Base-by-base conservation (phyloP, 1,140 invertebrate species). In the Drosophila pruinosa region DNA sequence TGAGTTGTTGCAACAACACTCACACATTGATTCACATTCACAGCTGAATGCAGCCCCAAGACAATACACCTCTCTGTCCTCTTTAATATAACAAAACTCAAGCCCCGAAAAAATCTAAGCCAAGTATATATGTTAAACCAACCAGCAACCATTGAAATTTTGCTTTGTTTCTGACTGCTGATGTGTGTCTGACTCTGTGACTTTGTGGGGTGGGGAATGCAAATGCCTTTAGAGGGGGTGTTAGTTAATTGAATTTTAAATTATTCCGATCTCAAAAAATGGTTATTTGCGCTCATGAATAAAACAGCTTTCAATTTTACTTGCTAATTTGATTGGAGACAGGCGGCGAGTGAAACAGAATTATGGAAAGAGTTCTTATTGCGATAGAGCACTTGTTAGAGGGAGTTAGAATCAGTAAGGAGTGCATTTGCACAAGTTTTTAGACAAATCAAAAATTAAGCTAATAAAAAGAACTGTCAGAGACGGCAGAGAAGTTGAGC, bases 231-330 rank as follows among this genome's bases (percentile, higher is more conserved):
- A 53, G 56, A 21, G 54, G 56, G 34, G 52, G 75, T 71, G 75
- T 65, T 74, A 74, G 71, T 76, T 89, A 88, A 88, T 88, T 88
- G 83, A 88, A 88, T 88, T 88, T 88, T 88, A 78, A 88, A 88
- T 88, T 65, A 82, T 68, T 67, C 75, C 65, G 64, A 74, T 68
- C 74, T 68, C 43, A 50, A 83, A 75, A 70, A 75, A 79, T 76
- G 69, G 75, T 88, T 82, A 88, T 78, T 80, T 73, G 45, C 41
- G 56, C 83, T 83, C 83, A 88, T 88, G 82, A 77, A 88, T 88
- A 89, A 88, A 69, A 89, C 86, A 88, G 72, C 59, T 89, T 88
- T 88, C 83, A 82, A 88, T 88, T 89, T 86, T 34, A 80, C 59
- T 73, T 74, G 79, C 72, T 88, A 88, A 88, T 88, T 89, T 88